phyloP scores from a whole-genome alignment of 2,113 vertebrate species.

The Gambusia holbrooki region DNA sequence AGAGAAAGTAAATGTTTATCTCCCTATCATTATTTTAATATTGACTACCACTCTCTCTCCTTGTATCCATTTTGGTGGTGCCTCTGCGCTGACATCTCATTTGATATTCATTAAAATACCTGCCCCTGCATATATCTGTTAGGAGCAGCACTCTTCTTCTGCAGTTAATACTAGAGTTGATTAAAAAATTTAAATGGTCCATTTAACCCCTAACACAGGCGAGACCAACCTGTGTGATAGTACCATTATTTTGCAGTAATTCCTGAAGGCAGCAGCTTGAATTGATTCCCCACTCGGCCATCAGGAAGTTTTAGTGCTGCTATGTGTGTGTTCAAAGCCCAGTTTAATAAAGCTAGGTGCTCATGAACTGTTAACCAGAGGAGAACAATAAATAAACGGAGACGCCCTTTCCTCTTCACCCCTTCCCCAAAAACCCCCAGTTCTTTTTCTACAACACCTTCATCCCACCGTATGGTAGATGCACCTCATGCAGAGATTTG shows the following conservation, averaged over 20 bases:
- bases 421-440: constrained; percentile 9
- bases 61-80: constrained; percentile 10
- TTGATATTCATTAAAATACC: constrained; percentile 55
- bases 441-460: constrained; percentile 25
- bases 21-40: background rate
- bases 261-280: constrained; percentile 71
- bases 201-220: constrained; percentile 74
- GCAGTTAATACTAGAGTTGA: constrained; percentile 76
- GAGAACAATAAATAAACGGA: constrained; percentile 82
- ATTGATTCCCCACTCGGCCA: constrained; percentile 78
- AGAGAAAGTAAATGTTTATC: background rate
- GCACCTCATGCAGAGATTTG: constrained; percentile 19
- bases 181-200: constrained; percentile 80
- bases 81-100: constrained; percentile 38
- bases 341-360: constrained; percentile 84
- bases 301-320: constrained; percentile 83
- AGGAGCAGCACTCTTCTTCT: constrained; percentile 44
- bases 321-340: constrained; percentile 82
- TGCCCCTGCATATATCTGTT: constrained; percentile 34
- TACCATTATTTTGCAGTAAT: constrained; percentile 79
- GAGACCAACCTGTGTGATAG: constrained; percentile 67
- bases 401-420: constrained; percentile 33
- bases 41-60: background rate
- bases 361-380: constrained; percentile 76
- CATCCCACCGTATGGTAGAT: constrained; percentile 10